phyloP scores from a whole-genome alignment of 2,797 vertebrate species.

The Semaprochilodus insignis region DNA sequence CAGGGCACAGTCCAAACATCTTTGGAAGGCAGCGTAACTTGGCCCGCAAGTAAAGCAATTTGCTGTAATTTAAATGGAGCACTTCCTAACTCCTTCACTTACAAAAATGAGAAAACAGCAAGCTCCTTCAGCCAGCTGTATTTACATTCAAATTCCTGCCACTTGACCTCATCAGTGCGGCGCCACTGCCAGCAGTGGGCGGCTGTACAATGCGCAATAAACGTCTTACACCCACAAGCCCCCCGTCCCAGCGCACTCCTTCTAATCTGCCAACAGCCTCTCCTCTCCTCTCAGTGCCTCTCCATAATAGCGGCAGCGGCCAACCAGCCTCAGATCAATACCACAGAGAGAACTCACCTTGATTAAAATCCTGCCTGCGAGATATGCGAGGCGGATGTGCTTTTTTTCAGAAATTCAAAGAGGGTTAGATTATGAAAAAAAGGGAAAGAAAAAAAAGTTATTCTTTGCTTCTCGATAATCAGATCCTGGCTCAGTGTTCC shows the following conservation, averaged over 20 bases:
- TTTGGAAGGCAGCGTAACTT: neutral
- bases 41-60: neutral
- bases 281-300: conserved; percentile 48
- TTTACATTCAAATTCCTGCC: conserved; percentile 39
- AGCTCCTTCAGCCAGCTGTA: conserved; percentile 23
- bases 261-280: conserved; percentile 53
- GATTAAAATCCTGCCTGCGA: conserved; percentile 61
- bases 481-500: conserved; percentile 17
- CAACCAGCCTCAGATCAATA: conserved; percentile 57
- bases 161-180: conserved; percentile 44
- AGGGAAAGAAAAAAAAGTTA: conserved; percentile 49
- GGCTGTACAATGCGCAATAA: conserved; percentile 38
- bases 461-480: conserved; percentile 55
- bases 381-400: conserved; percentile 47
- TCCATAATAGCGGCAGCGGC: conserved; percentile 34
- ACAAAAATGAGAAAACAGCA: conserved; percentile 9
- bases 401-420: conserved; percentile 48
- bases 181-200: conserved; percentile 23
- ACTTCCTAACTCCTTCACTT: neutral
- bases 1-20: neutral
- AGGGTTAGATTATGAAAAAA: conserved; percentile 35
- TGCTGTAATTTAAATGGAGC: neutral
- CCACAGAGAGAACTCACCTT: conserved; percentile 57
- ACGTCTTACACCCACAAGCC: conserved; percentile 18
- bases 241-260: conserved; percentile 29